A percentile compares a stretch with the other conserved stretches of the same genome.
Conservation (phyloP, 1,140 invertebrate species). For the Procambarus virginalis region DNA sequence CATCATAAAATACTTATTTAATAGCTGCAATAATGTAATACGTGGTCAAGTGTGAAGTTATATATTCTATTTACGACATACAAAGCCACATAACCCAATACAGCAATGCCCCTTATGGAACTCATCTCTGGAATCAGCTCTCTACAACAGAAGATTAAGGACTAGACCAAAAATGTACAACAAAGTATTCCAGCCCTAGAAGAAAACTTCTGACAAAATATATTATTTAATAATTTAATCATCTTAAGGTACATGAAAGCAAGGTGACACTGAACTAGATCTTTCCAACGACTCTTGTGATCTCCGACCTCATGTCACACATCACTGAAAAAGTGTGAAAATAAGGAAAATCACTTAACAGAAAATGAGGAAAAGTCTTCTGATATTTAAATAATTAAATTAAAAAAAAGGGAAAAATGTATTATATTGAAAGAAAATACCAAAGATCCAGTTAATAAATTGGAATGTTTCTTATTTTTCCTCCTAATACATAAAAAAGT, state of each 20-base stretch:
- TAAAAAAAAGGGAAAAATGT: not conserved
- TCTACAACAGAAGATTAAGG: not conserved
- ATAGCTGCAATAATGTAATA: no score
- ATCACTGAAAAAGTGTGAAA: conserved; percentile 8
- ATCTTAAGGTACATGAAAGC: not conserved
- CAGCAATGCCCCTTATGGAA: not conserved
- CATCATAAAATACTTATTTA: no score
- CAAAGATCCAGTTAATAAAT: not conserved
- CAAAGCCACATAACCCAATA: not conserved
- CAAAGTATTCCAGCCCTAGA: not conserved
- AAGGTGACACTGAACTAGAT: not conserved
- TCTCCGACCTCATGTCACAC: conserved; percentile 7
- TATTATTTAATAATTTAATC: not conserved
- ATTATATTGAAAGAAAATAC: not conserved
- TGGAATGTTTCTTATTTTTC: not conserved
- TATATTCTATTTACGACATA: not conserved
- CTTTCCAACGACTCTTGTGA: not conserved
- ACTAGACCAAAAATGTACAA: not conserved
- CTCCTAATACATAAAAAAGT: not conserved
- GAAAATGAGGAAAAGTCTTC: not conserved
- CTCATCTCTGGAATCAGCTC: not conserved
- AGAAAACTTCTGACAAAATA: not conserved
- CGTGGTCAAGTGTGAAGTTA: not conserved
- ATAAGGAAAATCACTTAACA: not conserved
- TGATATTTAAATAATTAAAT: not conserved